Percentiles rank a stretch among this genome's conserved stretches.
phyloP scores from a whole-genome alignment of 2,888 invertebrate genomes.

The Drosophila emarginata region DNA sequence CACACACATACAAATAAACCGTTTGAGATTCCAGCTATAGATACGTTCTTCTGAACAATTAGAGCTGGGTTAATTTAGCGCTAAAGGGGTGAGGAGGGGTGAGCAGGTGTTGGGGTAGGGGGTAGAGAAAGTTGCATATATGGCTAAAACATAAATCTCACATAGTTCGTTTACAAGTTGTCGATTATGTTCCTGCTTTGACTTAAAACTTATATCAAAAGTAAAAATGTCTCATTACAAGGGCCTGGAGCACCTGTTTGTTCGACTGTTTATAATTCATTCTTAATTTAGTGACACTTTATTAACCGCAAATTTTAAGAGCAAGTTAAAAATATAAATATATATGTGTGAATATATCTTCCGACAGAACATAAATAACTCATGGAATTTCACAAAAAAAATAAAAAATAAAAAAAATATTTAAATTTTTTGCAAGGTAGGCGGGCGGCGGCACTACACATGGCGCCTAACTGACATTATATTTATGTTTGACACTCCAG shows the following conservation, averaged over 20 bases:
- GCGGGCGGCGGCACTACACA: conserved; percentile 19
- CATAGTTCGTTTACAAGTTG: conserved; percentile 50
- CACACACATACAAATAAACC: conserved; percentile 6
- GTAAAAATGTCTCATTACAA: conserved; percentile 7
- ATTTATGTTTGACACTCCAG: conserved; percentile 49
- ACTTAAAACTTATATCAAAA: conserved; percentile 40
- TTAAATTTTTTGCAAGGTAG: conserved; percentile 46
- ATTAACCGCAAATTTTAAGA: conserved; percentile 12
- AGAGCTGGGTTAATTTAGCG: conserved; percentile 25
- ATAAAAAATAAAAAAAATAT: conserved; percentile 36
- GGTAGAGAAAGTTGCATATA: conserved; percentile 45
- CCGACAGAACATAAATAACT: conserved; percentile 69
- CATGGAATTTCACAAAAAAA: conserved; percentile 21
- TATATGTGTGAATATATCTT: conserved; percentile 48
- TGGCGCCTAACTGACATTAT: conserved; percentile 26
- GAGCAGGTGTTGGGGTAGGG: too few relatives aligned
- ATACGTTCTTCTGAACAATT: conserved; percentile 67
- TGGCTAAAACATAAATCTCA: conserved; percentile 70
- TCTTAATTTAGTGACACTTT: conserved; percentile 21
- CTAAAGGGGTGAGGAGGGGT: conserved; percentile 1
- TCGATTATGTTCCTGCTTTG: conserved; percentile 67
- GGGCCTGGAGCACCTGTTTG: conserved; percentile 3
- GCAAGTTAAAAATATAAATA: conserved; percentile 42
- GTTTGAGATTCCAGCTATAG: conserved; percentile 13
- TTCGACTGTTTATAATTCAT: neutral